Percentiles rank a stretch among this genome's conserved stretches.
These are phyloP conservation scores for Silurus lanzhouensis DNA, from an alignment of 2,797 vertebrate genomes.

Conservation along the genomic window DNA sequence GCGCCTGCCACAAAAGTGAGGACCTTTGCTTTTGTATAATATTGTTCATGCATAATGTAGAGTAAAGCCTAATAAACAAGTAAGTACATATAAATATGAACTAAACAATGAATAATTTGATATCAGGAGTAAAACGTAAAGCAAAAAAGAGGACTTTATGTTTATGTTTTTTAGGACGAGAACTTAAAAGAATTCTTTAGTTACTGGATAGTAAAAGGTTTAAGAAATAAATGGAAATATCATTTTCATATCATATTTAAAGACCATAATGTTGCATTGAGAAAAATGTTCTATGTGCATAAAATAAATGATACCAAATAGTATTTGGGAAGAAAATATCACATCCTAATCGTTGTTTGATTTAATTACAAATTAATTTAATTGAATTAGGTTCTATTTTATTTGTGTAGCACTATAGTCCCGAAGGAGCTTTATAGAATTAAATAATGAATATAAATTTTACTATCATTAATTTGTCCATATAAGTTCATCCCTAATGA, in stretches of 20 bases:
- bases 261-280: neutral
- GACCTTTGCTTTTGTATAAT: neutral
- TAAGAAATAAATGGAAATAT: neutral
- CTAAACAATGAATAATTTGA: neutral
- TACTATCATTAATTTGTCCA: too few species aligned
- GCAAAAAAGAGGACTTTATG: neutral
- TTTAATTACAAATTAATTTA: too few species aligned
- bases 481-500: too few species aligned
- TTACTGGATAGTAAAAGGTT: neutral
- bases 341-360: too few species aligned
- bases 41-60: neutral
- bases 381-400: too few species aligned
- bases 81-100: neutral
- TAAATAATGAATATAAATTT: too few species aligned
- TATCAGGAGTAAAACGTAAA: slow-evolving; percentile 6
- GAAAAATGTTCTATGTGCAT: neutral
- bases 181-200: neutral
- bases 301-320: too few species aligned
- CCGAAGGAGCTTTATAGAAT: too few species aligned
- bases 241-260: too few species aligned
- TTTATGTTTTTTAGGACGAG: neutral
- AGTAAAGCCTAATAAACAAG: neutral
- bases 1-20: neutral
- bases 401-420: too few species aligned
- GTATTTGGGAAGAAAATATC: too few species aligned